phyloP scores from a whole-genome alignment of 2,888 invertebrate genomes.

The Drosophila ezoana region DNA sequence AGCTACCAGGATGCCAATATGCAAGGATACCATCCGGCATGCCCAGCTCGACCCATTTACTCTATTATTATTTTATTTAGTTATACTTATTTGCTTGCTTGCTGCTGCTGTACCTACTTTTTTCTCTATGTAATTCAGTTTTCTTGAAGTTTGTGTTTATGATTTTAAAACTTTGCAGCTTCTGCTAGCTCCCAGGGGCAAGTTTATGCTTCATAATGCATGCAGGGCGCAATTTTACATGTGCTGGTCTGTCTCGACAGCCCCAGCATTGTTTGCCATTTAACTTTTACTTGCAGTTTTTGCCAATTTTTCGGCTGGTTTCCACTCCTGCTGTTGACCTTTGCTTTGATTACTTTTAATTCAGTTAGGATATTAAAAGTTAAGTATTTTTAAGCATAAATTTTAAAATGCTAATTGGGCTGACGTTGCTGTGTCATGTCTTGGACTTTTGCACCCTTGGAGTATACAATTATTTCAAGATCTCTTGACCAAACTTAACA shows the following conservation, averaged over 20 bases:
- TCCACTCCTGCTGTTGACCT: background rate
- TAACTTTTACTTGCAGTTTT: conserved; percentile 22
- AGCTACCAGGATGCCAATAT: conserved; percentile 14
- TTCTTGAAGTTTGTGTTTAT: conserved; percentile 70
- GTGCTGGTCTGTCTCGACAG: conserved; percentile 11
- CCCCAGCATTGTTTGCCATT: conserved; percentile 22
- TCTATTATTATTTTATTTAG: conserved; percentile 78
- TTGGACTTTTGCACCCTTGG: too few relatives aligned
- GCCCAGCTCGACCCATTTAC: conserved; percentile 48
- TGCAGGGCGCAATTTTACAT: conserved; percentile 36
- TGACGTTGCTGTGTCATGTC: background rate
- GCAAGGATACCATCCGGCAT: background rate
- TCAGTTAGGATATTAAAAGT: background rate
- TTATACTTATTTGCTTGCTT: conserved; percentile 38
- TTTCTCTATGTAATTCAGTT: conserved; percentile 43
- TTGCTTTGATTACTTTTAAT: conserved; percentile 1
- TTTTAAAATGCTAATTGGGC: background rate
- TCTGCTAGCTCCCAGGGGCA: conserved; percentile 46
- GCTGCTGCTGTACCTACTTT: background rate
- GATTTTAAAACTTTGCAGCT: conserved; percentile 71
- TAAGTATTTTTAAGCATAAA: background rate
- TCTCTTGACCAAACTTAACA: too few relatives aligned
- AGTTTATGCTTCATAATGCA: conserved; percentile 67
- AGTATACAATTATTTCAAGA: too few relatives aligned
- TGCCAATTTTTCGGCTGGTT: background rate